A percentile compares a stretch with the other conserved stretches of the same genome.
phyloP scores from a whole-genome alignment of 2,888 invertebrate species.

The Rhingia campestris region DNA sequence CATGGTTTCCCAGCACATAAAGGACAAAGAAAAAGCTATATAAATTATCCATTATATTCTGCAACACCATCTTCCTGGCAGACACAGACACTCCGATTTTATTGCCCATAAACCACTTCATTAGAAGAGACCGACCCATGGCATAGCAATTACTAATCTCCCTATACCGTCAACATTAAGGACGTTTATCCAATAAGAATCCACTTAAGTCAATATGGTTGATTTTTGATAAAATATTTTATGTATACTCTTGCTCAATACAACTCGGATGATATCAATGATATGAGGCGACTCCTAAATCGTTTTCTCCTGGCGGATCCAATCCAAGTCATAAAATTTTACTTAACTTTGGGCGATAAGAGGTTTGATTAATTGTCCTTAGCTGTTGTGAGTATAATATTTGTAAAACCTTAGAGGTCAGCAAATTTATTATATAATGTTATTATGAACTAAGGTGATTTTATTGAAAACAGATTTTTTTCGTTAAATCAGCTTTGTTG shows the following conservation, averaged over 20 bases:
- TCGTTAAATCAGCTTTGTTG: too few relatives aligned
- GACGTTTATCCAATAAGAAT: constrained; percentile 17
- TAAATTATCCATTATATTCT: constrained; percentile 18
- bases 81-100: constrained; percentile 24
- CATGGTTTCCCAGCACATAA: neutral
- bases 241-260: neutral
- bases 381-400: too few relatives aligned
- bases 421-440: too few relatives aligned
- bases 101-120: constrained; percentile 53
- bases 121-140: constrained; percentile 23
- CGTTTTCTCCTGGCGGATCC: too few relatives aligned
- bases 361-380: too few relatives aligned
- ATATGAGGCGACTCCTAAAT: too few relatives aligned
- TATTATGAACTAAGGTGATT: too few relatives aligned
- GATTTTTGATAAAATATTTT: neutral
- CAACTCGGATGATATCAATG: too few relatives aligned
- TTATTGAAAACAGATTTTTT: too few relatives aligned
- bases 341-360: too few relatives aligned
- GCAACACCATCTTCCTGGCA: neutral
- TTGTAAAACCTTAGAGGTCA: too few relatives aligned
- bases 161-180: neutral
- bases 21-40: constrained; percentile 1
- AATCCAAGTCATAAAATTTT: too few relatives aligned
- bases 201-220: constrained; percentile 23
- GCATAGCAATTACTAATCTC: constrained; percentile 8